These are phyloP conservation scores for Thaleichthys pacificus DNA, from an alignment of 2,797 vertebrate species.

Conservation along the genomic window DNA sequence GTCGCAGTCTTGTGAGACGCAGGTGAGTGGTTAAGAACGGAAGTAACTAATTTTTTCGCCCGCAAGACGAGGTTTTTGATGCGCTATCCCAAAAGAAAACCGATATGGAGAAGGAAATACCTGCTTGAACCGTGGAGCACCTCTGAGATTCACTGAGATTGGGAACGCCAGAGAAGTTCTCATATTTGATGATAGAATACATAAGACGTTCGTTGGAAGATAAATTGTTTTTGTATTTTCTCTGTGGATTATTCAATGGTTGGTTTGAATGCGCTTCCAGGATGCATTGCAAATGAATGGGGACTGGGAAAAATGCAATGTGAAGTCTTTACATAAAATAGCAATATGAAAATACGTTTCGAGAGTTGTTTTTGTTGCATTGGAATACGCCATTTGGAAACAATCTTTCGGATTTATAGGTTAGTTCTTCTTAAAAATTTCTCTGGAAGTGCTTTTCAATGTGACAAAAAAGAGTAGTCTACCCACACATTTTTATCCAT, in stretches of 20 bases:
- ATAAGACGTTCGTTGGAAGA: background rate
- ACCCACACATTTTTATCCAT: slow-evolving; percentile 2
- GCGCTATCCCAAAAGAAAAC: slow-evolving; percentile 15
- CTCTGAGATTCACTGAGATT: slow-evolving; percentile 12
- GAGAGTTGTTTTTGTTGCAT: slow-evolving; percentile 37
- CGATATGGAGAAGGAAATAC: slow-evolving; percentile 38
- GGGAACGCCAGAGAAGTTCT: slow-evolving; percentile 29
- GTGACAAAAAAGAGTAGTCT: slow-evolving; percentile 4
- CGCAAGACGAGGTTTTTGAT: slow-evolving; percentile 40
- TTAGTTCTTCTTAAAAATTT: slow-evolving; percentile 28
- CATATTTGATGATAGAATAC: background rate
- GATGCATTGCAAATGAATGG: slow-evolving; percentile 38
- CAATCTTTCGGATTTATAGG: slow-evolving; percentile 19
- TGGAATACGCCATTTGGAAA: slow-evolving; percentile 42
- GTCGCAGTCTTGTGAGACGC: slow-evolving; percentile 27
- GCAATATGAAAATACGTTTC: slow-evolving; percentile 11
- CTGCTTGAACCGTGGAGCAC: slow-evolving; percentile 41
- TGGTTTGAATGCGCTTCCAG: slow-evolving; percentile 43
- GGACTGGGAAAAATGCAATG: slow-evolving; percentile 35
- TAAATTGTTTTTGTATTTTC: background rate
- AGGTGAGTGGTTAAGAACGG: slow-evolving; percentile 36
- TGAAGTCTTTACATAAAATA: background rate
- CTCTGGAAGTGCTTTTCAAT: slow-evolving; percentile 16
- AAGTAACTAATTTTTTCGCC: slow-evolving; percentile 13
- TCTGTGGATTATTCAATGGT: slow-evolving; percentile 53